These are phyloP conservation scores for Ephydatia muelleri DNA, from an alignment of 37 sponge, comb jelly and placozoan genomes.

Conservation along the genomic window DNA sequence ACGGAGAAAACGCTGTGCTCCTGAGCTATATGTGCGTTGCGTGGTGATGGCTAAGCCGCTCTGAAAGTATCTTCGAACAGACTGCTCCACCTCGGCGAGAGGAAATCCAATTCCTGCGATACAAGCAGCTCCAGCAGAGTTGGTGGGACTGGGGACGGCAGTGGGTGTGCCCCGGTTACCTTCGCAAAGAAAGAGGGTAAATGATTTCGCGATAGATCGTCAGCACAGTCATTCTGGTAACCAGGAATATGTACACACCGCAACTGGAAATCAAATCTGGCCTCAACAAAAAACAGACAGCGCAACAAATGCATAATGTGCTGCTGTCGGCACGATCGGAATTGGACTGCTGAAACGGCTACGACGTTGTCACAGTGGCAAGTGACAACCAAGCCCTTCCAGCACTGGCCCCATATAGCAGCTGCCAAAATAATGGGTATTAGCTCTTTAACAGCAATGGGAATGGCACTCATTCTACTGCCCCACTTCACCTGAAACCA, in stretches of 20 bases:
- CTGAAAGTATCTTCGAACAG: conserved; percentile 20
- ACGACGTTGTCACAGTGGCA: conserved; percentile 21
- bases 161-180: neutral
- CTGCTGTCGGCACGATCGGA: conserved; percentile 7
- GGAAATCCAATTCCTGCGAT: conserved; percentile 2
- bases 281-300: conserved; percentile 23
- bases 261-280: neutral
- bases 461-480: neutral
- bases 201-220: conserved; percentile 42
- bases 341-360: conserved; percentile 21
- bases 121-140: conserved; percentile 34
- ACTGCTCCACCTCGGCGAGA: conserved; percentile 25
- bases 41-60: conserved; percentile 31
- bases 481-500: conserved; percentile 22
- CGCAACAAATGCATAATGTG: conserved; percentile 4
- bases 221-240: conserved; percentile 21
- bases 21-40: conserved; percentile 18
- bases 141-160: conserved; percentile 6
- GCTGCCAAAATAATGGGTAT: conserved; percentile 24
- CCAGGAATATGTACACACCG: conserved; percentile 41
- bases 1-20: neutral
- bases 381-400: conserved; percentile 4
- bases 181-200: neutral
- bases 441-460: conserved; percentile 28
- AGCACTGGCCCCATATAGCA: conserved; percentile 16